Base-by-base conservation (phyloP, 1,140 invertebrate genomes). In the Helicoverpa armigera region DNA sequence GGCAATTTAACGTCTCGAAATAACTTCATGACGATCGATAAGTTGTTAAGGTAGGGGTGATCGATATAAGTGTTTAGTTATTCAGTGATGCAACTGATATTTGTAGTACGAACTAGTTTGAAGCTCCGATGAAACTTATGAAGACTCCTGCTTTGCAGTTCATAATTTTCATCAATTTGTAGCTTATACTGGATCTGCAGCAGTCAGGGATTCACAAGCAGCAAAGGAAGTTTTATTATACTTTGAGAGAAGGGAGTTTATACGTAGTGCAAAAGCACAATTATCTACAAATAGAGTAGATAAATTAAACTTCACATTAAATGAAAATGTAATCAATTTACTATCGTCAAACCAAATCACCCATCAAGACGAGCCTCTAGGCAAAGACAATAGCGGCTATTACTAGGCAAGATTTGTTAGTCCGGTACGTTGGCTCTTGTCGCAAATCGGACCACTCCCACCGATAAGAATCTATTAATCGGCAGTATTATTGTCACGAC, bases 81-180 rank as follows among this genome's bases (percentile, higher is more conserved):
- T 67, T 67, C 63, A 67, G 63, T 67, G 43, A 48, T 67, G 43
- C 63, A 67, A 48, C 35, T 50, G 43, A 10, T 50, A 48, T 67
- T 18, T 50, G 63, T 18, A 18, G 35, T 50, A 48, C 10, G 58
- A 60, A 60, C 63, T 18, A 67, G 43, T 50, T 50, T 16, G 3
- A 18, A 67, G 63, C 63, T 50, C 63, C 48, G 12, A 10, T n/a
- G 35, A 67, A 50, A 50, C 23, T 63, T 63, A 14, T 7, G 43
- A 43, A 5, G 5, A 43, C 35, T 43, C 7, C 35, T 43, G 35
- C 35, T 43, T 43, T 43, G 35, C 7, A 43, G 35, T 43, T 43
- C 35, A 43, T 43, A 43, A 43, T 43, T 43, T 43, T 43, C 35
- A 43, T 43, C 35, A 43, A 43, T 43, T 43, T 43, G 35, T 43